Evolutionary conservation across 2,888 invertebrate species (phyloP), one percentile per base, ranked within the genome.

Genomic region (Aporophyla lueneburgensis): DNA sequence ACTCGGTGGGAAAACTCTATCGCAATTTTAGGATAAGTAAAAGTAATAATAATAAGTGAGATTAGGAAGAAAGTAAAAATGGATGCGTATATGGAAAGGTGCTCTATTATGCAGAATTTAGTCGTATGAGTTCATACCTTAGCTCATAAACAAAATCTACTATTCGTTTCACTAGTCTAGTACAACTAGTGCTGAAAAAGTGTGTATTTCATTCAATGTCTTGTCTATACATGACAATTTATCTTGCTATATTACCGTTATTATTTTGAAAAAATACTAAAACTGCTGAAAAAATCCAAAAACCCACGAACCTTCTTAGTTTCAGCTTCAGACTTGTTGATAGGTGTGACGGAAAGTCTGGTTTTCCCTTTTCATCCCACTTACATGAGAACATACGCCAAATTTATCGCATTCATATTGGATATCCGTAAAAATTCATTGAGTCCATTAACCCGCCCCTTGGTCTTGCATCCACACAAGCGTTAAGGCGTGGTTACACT

Each of bases 401-500:
- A 85, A 83, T 83, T 82, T 83, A 81, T 77, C 66, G 61, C 61
- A 40, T 63, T 75, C 76, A 75, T 74, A 80, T 80, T 76, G 73
- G 66, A 76, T 79, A 79, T 78, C 69, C 66, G 80, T 86, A 82
- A 84, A 87, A 86, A 84, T 86, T 84, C 86, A 87, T 82, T 74
- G 80, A 79, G 80, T 84, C 81, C 84, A 87, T 85, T 86, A 86
- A 86, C 85, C 91, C 90, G 90, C 90, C 90, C 87, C 89, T 86
- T 89, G 85, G 86, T 80, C 70, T 84, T 78, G 80, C 88, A 88
- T 90, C 88, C 85, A 93, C 90, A 92, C 83, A 93, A 92, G 89
- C 92, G 91, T 91, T 90, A 92, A 94, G 95, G 95, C 95, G 95
- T 94, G 95, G 95, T 93, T 92, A 91, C 85, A 91, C 88, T 90